phyloP scores from a whole-genome alignment of 2,113 vertebrate genomes.

The Zosterops hypoxanthus region DNA sequence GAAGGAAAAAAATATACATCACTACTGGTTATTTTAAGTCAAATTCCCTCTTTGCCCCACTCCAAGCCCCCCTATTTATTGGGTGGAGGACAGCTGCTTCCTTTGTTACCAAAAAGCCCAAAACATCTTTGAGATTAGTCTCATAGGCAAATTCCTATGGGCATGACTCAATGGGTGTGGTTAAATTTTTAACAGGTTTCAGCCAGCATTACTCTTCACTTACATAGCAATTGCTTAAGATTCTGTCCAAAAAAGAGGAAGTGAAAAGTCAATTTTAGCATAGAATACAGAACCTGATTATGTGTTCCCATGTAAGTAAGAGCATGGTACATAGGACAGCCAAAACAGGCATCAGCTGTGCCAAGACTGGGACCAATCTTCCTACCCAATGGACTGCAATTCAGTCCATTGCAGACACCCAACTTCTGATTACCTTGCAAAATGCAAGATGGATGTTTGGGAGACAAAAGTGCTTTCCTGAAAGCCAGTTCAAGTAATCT shows the following conservation, averaged over 20 bases:
- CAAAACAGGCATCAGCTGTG: neutral
- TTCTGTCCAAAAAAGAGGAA: conserved; percentile 5
- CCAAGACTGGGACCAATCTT: neutral
- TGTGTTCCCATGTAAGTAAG: neutral
- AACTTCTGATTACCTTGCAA: neutral
- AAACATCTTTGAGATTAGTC: neutral
- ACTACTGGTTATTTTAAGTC: neutral
- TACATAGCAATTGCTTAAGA: neutral
- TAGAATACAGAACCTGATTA: neutral
- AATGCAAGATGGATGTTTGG: neutral
- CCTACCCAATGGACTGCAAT: neutral
- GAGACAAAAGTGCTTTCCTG: neutral
- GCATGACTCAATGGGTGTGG: conserved; percentile 44
- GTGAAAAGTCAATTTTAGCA: neutral
- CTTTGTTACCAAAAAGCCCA: neutral
- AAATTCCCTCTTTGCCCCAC: neutral
- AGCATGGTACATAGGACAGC: neutral
- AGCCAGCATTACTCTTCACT: neutral
- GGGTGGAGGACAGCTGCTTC: conserved; percentile 26
- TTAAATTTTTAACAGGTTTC: neutral
- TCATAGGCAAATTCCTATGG: neutral
- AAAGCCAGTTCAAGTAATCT: neutral
- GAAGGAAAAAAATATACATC: neutral
- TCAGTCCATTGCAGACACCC: neutral
- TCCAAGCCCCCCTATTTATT: neutral